phyloP scores from a whole-genome alignment of 2,113 vertebrate species.

The Mungos mungo region DNA sequence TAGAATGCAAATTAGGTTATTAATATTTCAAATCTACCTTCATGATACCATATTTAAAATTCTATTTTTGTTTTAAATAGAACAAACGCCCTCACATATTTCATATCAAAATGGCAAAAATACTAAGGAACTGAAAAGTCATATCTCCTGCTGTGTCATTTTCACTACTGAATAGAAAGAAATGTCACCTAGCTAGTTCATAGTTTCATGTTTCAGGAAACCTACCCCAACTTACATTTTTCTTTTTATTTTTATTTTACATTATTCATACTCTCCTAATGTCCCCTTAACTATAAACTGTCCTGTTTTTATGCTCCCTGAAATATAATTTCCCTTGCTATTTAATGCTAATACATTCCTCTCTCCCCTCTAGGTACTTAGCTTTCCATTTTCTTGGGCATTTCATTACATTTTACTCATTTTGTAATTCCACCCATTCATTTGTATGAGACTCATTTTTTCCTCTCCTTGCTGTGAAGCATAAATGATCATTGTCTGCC shows the following conservation, averaged over 20 bases:
- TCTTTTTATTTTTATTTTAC: not conserved
- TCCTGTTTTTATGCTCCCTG: slow-evolving; percentile 40
- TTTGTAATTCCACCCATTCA: slow-evolving; percentile 19
- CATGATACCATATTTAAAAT: slow-evolving; percentile 48
- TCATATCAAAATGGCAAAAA: slow-evolving; percentile 46
- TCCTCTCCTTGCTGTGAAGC: not conserved
- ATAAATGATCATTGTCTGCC: not conserved
- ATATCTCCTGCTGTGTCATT: not conserved
- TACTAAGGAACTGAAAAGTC: slow-evolving; percentile 23
- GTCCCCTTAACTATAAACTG: slow-evolving; percentile 13
- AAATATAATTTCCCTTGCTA: slow-evolving; percentile 39
- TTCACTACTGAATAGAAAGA: slow-evolving; percentile 12
- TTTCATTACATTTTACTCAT: slow-evolving; percentile 41
- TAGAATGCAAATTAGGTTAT: slow-evolving; percentile 65
- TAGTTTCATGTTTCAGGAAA: slow-evolving; percentile 25
- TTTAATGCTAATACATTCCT: not conserved
- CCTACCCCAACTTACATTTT: not conserved
- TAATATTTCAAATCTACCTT: slow-evolving; percentile 74
- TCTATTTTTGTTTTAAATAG: slow-evolving; percentile 64
- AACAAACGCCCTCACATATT: slow-evolving; percentile 53
- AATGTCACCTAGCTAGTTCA: slow-evolving; percentile 18
- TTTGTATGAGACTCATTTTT: slow-evolving; percentile 4
- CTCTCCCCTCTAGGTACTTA: not conserved
- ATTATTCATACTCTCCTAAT: not conserved
- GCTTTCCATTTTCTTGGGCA: not conserved